Base-by-base conservation (phyloP, 2,888 invertebrate genomes). In the Acleris laterana region DNA sequence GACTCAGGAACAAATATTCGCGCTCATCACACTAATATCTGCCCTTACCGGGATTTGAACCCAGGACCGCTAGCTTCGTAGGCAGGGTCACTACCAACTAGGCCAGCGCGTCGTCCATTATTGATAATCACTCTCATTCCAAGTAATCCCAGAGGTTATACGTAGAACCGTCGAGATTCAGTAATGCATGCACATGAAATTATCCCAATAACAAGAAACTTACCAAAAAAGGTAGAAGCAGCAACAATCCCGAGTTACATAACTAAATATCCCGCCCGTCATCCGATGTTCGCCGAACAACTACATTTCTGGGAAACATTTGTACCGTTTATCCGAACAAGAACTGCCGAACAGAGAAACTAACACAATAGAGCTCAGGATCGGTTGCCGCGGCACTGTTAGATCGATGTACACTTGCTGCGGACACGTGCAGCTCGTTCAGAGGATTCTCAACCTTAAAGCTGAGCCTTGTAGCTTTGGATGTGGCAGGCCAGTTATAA, bases 361-460 rank as follows among this genome's bases (percentile, higher is more conserved):
- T 61, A 65, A 51, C 19, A 66, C 62, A 66, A 62, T 66, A 66
- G 56, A 57, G 17, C 51, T 20, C n/a, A 66, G 17, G 22, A 46
- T 56, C 44, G 52, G 66, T 66, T 66, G 51, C 62, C 50, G 16
- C 13, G 57, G 32, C 22, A 19, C 44, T 19, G 57, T 66, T 66
- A 62, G 46, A 66, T 66, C 66, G 62, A 66, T 62, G 65, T 56
- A 55, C 60, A 32, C 50, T 60, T 28, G 28, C 42, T 17, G 19
- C n/a, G 7, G 48, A 50, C 38, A 0, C 13, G 17, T 32, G 55
- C 25, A 4, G n/a, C 2, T 4, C 7, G 17, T 11, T 6, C 49
- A 56, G 50, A 3, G 5, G 55, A 65, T 6, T 51, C 28, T 65
- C 3, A 51, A 32, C 42, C 44, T 55, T 60, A 50, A 19, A 38